These are phyloP conservation scores for Protophormia terraenovae DNA, from an alignment of 2,888 invertebrate species.

Conservation along the genomic window DNA sequence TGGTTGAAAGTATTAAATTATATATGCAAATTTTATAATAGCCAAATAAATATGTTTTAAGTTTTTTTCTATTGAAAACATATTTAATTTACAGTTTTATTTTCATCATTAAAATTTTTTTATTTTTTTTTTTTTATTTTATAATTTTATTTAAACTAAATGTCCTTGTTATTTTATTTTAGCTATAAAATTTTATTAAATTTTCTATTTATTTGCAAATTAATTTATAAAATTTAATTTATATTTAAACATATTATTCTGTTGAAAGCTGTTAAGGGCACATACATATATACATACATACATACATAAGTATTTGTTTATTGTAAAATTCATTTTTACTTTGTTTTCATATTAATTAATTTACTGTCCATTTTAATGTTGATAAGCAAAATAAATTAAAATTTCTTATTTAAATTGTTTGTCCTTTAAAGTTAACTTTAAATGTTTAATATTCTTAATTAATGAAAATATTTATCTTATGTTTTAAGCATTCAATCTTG, in stretches of 20 bases:
- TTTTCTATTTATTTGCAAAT: too few species aligned
- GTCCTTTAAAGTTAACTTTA: not conserved
- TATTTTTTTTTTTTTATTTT: too few species aligned
- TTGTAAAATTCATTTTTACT: too few species aligned
- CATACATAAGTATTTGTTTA: too few species aligned
- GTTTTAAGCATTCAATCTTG: not conserved
- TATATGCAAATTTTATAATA: not conserved
- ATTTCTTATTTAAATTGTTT: not conserved
- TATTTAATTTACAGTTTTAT: not conserved
- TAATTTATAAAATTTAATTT: too few species aligned
- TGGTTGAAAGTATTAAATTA: not conserved
- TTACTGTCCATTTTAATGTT: not conserved
- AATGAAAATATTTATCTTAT: constrained; percentile 37
- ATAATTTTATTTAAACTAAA: not conserved
- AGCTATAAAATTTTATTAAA: too few species aligned
- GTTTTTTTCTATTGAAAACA: not conserved
- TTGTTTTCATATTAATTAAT: constrained; percentile 18
- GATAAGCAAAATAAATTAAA: constrained; percentile 3
- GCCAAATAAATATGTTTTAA: not conserved
- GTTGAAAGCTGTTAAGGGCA: too few species aligned
- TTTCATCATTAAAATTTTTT: too few species aligned
- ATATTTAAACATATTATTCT: too few species aligned
- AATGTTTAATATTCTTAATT: constrained; percentile 27
- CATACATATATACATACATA: too few species aligned
- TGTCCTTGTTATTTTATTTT: too few species aligned